Evolutionary conservation across 2,888 invertebrate species (phyloP).

Genomic region (Melanotus villosus): DNA sequence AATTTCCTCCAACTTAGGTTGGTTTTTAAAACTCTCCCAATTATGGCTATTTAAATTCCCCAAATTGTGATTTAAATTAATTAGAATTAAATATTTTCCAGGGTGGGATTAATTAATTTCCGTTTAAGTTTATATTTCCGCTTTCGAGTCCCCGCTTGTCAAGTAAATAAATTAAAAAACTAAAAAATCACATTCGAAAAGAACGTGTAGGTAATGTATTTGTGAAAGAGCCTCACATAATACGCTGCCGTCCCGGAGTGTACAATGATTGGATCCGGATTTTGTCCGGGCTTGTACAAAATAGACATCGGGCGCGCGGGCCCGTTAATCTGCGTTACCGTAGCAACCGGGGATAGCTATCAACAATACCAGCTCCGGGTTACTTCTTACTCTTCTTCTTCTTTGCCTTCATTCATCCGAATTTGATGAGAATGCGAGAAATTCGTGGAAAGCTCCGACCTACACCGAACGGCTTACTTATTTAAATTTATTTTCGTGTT

Average conservation of each 20-base stretch:
- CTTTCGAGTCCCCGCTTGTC: no score
- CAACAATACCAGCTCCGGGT: conserved; percentile 65
- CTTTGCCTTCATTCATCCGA: conserved; percentile 48
- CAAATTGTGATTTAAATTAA: no score
- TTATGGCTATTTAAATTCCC: no score
- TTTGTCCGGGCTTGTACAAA: conserved; percentile 66
- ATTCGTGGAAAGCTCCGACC: no score
- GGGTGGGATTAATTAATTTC: no score
- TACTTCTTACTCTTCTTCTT: conserved; percentile 47
- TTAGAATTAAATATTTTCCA: no score
- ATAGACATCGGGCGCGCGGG: conserved; percentile 69
- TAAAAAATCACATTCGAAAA: neutral
- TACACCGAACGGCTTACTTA: no score
- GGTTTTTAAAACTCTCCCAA: no score
- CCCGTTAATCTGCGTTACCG: conserved; percentile 69
- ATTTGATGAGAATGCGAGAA: conserved; percentile 36
- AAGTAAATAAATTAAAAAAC: no score
- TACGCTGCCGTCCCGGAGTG: conserved; percentile 58
- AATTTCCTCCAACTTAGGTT: no score
- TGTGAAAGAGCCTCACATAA: conserved; percentile 56
- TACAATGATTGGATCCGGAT: conserved; percentile 69
- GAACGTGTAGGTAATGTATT: conserved; percentile 9
- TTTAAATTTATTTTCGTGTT: no score
- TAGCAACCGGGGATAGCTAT: conserved; percentile 69
- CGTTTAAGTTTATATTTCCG: no score